Evolutionary conservation across 2,797 vertebrate species (phyloP).

Genomic region (Clarias fuscus): DNA sequence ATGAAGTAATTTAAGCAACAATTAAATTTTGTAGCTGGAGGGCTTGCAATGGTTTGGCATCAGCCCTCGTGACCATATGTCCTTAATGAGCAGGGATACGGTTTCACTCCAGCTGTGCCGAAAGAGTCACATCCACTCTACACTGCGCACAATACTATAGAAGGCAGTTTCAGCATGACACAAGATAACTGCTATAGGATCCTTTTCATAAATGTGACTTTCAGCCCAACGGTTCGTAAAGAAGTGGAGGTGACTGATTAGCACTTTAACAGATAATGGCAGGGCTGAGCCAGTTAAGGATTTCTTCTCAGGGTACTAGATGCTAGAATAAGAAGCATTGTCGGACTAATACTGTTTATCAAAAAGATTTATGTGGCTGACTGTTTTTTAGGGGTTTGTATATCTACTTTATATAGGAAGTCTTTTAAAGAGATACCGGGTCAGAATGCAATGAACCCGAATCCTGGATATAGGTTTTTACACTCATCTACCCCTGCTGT

Average conservation of each 20-base stretch:
- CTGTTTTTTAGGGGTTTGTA: background rate
- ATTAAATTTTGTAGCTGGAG: conserved; percentile 40
- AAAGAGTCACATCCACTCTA: conserved; percentile 5
- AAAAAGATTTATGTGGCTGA: background rate
- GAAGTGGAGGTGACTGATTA: background rate
- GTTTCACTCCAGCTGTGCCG: conserved; percentile 40
- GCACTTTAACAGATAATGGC: background rate
- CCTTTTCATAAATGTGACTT: background rate
- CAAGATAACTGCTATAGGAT: conserved; percentile 4
- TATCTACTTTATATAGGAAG: background rate
- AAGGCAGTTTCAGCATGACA: conserved; percentile 1
- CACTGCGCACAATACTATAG: conserved; percentile 5
- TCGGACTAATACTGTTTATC: background rate
- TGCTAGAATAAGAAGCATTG: background rate
- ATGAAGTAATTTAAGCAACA: background rate
- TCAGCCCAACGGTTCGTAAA: background rate
- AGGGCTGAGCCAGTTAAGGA: background rate
- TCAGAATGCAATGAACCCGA: background rate
- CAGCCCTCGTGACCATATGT: conserved; percentile 20
- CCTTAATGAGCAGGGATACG: conserved; percentile 42
- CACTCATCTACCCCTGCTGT: background rate
- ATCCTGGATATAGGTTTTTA: background rate
- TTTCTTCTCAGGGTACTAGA: background rate
- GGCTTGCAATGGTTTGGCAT: conserved; percentile 32
- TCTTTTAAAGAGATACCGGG: background rate